A percentile compares a stretch with the other conserved stretches of the same genome.
Evolutionary conservation across 2,888 invertebrate species (phyloP).

Genomic region (Anthoptus insignis): DNA sequence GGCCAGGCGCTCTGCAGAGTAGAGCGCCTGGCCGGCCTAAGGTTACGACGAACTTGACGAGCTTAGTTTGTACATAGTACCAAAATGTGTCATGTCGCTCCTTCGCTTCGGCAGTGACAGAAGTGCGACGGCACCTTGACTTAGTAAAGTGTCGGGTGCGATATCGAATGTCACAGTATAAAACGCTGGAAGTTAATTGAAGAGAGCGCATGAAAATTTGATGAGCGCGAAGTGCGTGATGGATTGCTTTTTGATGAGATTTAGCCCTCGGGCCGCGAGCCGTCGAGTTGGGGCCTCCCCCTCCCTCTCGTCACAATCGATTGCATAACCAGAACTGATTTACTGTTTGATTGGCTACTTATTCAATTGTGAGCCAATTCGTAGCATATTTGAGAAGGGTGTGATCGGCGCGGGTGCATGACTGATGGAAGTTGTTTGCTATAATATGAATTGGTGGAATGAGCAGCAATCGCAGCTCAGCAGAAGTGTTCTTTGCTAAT

Average conservation of each 20-base stretch:
- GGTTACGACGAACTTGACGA: too few relatives aligned
- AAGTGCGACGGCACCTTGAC: background rate
- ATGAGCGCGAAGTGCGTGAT: slow-evolving; percentile 42
- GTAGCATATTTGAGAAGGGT: slow-evolving; percentile 5
- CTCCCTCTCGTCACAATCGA: slow-evolving; percentile 23
- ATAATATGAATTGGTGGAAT: too few relatives aligned
- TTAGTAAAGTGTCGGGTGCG: background rate
- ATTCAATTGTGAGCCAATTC: slow-evolving; percentile 22
- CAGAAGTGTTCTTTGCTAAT: too few relatives aligned
- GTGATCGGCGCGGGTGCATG: too few relatives aligned
- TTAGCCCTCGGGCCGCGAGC: slow-evolving; percentile 27
- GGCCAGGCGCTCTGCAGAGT: too few relatives aligned
- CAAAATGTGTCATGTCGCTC: too few relatives aligned
- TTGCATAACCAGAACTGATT: slow-evolving; percentile 3
- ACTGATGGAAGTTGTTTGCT: too few relatives aligned
- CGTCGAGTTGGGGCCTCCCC: slow-evolving; percentile 8
- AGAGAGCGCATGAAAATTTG: slow-evolving; percentile 43
- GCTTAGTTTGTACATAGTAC: too few relatives aligned
- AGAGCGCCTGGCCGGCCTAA: too few relatives aligned
- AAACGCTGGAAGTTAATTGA: slow-evolving; percentile 39
- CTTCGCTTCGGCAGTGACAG: too few relatives aligned
- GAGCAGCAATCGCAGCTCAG: too few relatives aligned
- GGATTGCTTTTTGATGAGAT: slow-evolving; percentile 47
- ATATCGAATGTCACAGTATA: slow-evolving; percentile 2
- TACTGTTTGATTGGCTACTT: slow-evolving; percentile 16